Evolutionary conservation across 2,888 invertebrate species (phyloP).

Genomic region (Gisinianus flammeolus): DNA sequence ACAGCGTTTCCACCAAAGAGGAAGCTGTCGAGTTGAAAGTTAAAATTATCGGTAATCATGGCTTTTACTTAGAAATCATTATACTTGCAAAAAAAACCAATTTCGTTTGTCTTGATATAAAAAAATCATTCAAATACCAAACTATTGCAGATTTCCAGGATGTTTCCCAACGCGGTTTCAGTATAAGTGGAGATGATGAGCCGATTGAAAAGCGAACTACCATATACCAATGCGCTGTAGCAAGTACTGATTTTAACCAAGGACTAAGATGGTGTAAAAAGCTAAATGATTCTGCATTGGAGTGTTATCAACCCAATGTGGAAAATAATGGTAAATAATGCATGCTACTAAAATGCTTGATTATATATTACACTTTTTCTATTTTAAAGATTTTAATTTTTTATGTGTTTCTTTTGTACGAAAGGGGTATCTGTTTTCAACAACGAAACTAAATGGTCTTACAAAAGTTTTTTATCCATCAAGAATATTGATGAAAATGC

Average conservation of each 20-base stretch:
- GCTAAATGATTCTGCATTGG: neutral
- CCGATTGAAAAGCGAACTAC: constrained; percentile 67
- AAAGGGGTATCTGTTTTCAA: no score
- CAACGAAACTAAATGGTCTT: constrained; percentile 49
- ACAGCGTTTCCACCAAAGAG: neutral
- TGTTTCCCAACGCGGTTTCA: constrained; percentile 62
- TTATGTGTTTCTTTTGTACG: no score
- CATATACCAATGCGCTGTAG: constrained; percentile 68
- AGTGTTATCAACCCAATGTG: neutral
- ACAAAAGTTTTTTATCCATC: constrained; percentile 42
- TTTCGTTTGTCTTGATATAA: neutral
- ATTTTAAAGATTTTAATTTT: no score
- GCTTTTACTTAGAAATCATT: neutral
- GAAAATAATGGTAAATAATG: neutral
- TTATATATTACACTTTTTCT: no score
- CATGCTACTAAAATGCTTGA: no score
- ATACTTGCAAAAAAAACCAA: neutral
- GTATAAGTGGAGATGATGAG: constrained; percentile 59
- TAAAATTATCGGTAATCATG: constrained; percentile 7
- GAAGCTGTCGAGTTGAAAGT: neutral
- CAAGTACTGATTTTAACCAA: constrained; percentile 65
- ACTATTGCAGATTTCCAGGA: constrained; percentile 61
- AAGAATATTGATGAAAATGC: constrained; percentile 30
- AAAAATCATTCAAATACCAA: neutral
- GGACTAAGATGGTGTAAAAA: constrained; percentile 65